Evolutionary conservation across 2,888 invertebrate species (phyloP), one percentile per base, ranked within the genome.

Genomic region (Noctua janthe): DNA sequence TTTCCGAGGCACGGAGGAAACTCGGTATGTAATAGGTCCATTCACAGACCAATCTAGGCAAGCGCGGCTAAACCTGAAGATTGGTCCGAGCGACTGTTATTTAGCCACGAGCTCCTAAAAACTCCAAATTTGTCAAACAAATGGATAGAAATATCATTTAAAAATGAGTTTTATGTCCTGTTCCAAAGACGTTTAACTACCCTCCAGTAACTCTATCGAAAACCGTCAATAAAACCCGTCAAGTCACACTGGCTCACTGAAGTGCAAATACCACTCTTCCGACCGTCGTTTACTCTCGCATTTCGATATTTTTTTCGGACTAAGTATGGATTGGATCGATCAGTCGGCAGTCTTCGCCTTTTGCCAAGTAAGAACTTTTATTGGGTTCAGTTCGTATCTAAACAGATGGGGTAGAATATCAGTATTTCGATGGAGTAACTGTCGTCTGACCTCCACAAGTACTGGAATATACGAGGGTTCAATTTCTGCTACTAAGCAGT

Each of bases 281-380:
- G 15, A 4, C 20, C 6, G 56, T 62, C 35, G 54, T 67, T 81
- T 72, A 70, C 47, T 81, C 70, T 69, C 29, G 69, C 54, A 71
- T 77, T 83, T n/a, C 23, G 29, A 64, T 76, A 49, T 82, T 72
- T 72, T 80, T 62, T 82, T 59, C 23, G 11, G 1, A 59, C 49
- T n/a, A 51, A 67, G 13, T 72, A 78, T 78, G 72, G 69, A 78
- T 71, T 62, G 66, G 59, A 77, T 72, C 47, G 71, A 82, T 71
- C 76, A 71, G 39, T 64, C 56, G 7, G 10, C 35, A 35, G 1
- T 67, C 13, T 54, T 35, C 17, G 47, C 39, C 23, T 66, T 80
- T 71, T 59, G 20, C 20, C 11, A 54, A 35, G 67, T 49, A 67
- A 67, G 47, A 39, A 54, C 43, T 82, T 76, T 69, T 39, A 72